phyloP scores from a whole-genome alignment of 2,113 vertebrate genomes.

The Epinephelus moara region DNA sequence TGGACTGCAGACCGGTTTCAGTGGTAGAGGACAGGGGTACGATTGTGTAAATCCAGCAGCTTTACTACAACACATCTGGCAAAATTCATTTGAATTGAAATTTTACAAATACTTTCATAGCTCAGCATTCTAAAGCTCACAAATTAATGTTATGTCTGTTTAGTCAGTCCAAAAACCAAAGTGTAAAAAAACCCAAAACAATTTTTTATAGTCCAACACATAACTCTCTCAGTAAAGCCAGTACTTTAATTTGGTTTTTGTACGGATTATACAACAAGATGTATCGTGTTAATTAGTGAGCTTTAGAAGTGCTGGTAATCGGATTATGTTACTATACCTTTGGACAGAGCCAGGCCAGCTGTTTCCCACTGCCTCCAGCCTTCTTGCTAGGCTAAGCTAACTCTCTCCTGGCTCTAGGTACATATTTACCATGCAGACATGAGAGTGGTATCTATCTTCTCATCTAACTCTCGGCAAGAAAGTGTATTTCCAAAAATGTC shows the following conservation, averaged over 20 bases:
- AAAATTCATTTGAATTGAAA: no score
- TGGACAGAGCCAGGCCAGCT: neutral
- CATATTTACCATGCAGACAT: neutral
- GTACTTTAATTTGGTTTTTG: neutral
- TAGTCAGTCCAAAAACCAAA: neutral
- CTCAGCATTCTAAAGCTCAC: no score
- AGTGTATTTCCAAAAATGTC: neutral
- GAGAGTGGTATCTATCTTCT: neutral
- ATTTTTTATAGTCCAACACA: neutral
- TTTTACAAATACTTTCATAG: no score
- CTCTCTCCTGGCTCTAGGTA: neutral
- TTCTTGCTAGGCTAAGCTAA: neutral
- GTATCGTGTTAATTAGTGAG: neutral
- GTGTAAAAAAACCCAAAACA: neutral
- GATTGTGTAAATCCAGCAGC: no score
- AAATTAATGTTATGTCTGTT: neutral
- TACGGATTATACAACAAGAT: neutral
- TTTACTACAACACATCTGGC: no score
- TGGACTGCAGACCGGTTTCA: no score
- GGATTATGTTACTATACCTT: neutral
- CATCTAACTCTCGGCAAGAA: neutral
- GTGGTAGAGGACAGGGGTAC: no score
- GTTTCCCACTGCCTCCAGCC: neutral
- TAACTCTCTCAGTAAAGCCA: neutral
- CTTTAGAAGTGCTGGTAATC: neutral